Evolutionary conservation across 1,140 invertebrate genomes (phyloP), one percentile per base, ranked within the genome.

Genomic region (Cotesia chilonis): DNA sequence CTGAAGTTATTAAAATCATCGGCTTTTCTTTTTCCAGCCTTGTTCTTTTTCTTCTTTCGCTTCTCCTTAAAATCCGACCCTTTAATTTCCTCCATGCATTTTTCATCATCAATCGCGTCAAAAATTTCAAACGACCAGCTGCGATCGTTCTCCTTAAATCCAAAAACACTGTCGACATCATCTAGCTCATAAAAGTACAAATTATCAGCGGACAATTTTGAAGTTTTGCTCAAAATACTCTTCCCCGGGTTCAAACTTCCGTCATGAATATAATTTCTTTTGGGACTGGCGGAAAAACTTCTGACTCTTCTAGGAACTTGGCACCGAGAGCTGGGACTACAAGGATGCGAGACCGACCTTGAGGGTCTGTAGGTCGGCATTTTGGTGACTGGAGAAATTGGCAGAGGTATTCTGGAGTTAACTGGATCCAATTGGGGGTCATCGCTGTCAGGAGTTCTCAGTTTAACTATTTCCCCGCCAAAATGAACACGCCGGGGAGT

Each of bases 371-470:
- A 75, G 14, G 70, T 64, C 2, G 83, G 83, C 77, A 85, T 83
- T 68, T 81, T 81, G 0, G 83, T 87, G 0, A 81, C 80, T 5
- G 85, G 84, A 4, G 80, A 80, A 4, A 87, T 80, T 0, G 88
- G 88, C 36, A 88, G 76, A 1, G 86, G 86, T 10, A 87, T 87
- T 52, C 78, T 82, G 0, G 85, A 28, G 28, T 3, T 84, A 4
- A 78, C 79, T 0, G 71, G 72, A 2, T 75, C 65, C 4, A 77
- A 12, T 20, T 79, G 78, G 0, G 82, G 78, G 7, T 86, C 87
- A 76, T 94, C 93, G 78, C 93, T 94, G 74, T 95, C 94, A 0
- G 94, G 94, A 10, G 94, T 95, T 64, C 93, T 87, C 78, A 95
- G 88, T 86, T 95, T 94, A 0, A 95, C 91, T 61, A 93, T 89